phyloP scores from a whole-genome alignment of 2,113 vertebrate genomes.

The Dissostichus mawsoni region DNA sequence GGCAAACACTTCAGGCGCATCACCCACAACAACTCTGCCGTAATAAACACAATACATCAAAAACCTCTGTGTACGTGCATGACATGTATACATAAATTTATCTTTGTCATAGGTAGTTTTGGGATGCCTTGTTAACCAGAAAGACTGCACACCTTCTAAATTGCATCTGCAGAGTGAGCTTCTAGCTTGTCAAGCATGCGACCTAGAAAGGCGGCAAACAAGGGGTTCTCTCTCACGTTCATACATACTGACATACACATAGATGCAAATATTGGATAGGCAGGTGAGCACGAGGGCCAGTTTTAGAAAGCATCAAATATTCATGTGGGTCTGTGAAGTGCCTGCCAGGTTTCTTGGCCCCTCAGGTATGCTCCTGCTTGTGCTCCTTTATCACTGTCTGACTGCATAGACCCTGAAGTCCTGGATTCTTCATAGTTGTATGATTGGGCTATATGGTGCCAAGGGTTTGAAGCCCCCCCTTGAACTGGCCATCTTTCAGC shows the following conservation, averaged over 20 bases:
- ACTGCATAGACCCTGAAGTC: constrained; percentile 27
- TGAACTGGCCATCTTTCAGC: constrained; percentile 14
- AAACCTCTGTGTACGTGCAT: background rate
- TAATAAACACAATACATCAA: constrained; percentile 30
- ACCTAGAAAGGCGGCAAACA: constrained; percentile 56
- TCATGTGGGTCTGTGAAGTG: constrained; percentile 68
- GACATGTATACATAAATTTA: constrained; percentile 20
- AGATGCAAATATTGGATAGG: constrained; percentile 4
- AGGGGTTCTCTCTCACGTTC: constrained; percentile 6
- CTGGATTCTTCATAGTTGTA: constrained; percentile 28
- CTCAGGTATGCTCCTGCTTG: constrained; percentile 43
- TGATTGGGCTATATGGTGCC: constrained; percentile 29
- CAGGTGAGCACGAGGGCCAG: constrained; percentile 59
- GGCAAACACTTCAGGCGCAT: constrained; percentile 47
- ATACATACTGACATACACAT: background rate
- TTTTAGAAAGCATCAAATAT: constrained; percentile 79
- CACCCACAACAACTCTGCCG: constrained; percentile 2
- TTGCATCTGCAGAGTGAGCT: constrained; percentile 16
- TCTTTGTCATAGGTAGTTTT: constrained; percentile 11
- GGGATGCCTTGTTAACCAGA: constrained; percentile 22
- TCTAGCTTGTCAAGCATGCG: constrained; percentile 35
- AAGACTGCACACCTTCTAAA: constrained; percentile 17
- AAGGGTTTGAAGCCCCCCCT: constrained; percentile 22
- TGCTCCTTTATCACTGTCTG: constrained; percentile 59
- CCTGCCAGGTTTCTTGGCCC: constrained; percentile 52